Conservation (phyloP, 2,113 vertebrate genomes). For the Eclectus roratus region DNA sequence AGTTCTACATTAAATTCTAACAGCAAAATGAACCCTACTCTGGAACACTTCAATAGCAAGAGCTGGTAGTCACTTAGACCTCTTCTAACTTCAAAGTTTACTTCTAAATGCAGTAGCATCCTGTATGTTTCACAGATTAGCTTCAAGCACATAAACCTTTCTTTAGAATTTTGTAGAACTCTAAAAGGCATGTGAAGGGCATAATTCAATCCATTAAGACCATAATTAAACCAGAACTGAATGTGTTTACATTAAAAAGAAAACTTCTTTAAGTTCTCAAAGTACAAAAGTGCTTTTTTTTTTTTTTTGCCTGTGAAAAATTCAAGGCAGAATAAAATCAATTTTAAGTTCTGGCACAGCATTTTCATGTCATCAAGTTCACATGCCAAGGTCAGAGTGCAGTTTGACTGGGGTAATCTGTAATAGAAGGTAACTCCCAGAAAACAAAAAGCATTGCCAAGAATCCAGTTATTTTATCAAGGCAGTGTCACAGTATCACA, state of each 20-base stretch:
- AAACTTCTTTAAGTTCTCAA: neutral
- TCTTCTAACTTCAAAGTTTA: neutral
- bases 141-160: neutral
- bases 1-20: neutral
- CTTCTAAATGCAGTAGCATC: neutral
- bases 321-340: neutral
- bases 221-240: neutral
- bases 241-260: neutral
- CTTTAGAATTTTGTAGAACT: neutral
- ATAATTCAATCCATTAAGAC: neutral
- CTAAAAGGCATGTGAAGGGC: neutral
- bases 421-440: constrained; percentile 36
- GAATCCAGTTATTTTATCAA: constrained; percentile 20
- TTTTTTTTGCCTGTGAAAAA: neutral
- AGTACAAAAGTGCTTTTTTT: neutral
- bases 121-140: neutral
- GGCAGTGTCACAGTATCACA: too few species aligned
- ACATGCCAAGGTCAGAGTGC: constrained; percentile 22
- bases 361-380: neutral
- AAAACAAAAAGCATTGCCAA: constrained; percentile 42
- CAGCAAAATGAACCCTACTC: neutral
- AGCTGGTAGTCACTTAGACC: neutral
- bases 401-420: neutral
- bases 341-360: neutral
- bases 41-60: neutral